A percentile compares a stretch with the other conserved stretches of the same genome.
Evolutionary conservation across 1,140 invertebrate species (phyloP).

Genomic region (Aphelinus atriplicis): DNA sequence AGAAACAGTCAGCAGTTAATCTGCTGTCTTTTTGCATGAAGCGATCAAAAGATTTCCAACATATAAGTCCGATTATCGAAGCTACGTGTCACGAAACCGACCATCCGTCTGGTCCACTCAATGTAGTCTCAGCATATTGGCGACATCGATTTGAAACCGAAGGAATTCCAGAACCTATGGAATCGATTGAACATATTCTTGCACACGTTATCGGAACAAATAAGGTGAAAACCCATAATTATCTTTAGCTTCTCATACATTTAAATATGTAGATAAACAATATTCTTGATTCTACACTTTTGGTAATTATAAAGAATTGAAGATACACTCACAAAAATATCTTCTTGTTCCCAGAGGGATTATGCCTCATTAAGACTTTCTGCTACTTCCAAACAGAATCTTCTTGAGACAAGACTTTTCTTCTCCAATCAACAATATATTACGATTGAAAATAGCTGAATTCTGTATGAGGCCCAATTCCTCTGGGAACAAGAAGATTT

Average conservation of each 20-base stretch:
- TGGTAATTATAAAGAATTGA: neutral
- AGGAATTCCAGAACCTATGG: slow-evolving; percentile 55
- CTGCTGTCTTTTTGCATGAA: neutral
- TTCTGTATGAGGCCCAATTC: too few species aligned
- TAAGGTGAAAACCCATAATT: slow-evolving; percentile 48
- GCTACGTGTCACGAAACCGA: slow-evolving; percentile 1
- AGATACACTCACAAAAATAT: too few species aligned
- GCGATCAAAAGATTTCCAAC: neutral
- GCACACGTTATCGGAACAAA: slow-evolving; percentile 56
- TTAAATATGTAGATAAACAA: neutral
- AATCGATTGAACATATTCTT: slow-evolving; percentile 61
- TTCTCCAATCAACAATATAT: too few species aligned
- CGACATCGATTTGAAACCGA: slow-evolving; percentile 53
- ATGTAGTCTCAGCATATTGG: slow-evolving; percentile 44
- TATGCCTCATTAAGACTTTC: too few species aligned
- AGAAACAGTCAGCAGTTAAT: neutral
- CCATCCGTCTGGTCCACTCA: neutral
- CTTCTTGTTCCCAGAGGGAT: too few species aligned
- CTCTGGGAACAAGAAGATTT: too few species aligned
- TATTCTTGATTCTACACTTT: neutral
- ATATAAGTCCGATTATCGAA: neutral
- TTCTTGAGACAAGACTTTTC: too few species aligned
- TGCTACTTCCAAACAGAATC: too few species aligned
- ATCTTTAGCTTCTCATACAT: neutral
- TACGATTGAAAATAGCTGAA: too few species aligned